Evolutionary conservation across 2,113 vertebrate species (phyloP).

Genomic region (Pogona vitticeps): DNA sequence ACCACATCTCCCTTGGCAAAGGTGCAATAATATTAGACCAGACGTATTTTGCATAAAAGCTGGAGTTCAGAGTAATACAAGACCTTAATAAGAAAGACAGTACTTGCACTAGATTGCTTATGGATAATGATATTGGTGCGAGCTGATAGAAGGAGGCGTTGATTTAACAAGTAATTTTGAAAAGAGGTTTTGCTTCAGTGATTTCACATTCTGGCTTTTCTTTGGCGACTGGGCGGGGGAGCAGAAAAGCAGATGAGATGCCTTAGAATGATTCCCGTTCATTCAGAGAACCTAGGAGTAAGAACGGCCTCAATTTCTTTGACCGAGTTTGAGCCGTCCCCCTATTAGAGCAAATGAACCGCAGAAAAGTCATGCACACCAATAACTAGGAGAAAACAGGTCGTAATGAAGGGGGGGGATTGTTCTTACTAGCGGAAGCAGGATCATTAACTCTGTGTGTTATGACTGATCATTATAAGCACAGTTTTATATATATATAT

Average conservation of each 20-base stretch:
- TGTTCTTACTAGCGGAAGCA: not conserved
- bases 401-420: constrained; percentile 22
- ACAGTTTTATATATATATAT: not conserved
- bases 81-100: constrained; percentile 10
- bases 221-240: constrained; percentile 32
- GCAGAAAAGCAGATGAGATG: constrained; percentile 18
- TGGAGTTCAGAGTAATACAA: not conserved
- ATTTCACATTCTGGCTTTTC: constrained; percentile 23
- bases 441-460: constrained; percentile 6
- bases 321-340: constrained; percentile 41
- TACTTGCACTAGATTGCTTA: not conserved
- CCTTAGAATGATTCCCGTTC: not conserved
- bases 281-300: constrained; percentile 23
- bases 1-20: constrained; percentile 11
- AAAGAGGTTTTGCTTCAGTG: constrained; percentile 32
- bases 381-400: constrained; percentile 15
- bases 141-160: constrained; percentile 17
- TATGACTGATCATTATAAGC: not conserved
- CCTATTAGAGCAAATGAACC: constrained; percentile 58
- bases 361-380: constrained; percentile 36
- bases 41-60: not conserved
- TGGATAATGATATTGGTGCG: not conserved
- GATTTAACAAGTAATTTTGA: constrained; percentile 10
- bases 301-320: constrained; percentile 52
- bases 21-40: not conserved